These are phyloP conservation scores for Syngnathus floridae DNA, from an alignment of 2,113 vertebrate genomes.

Conservation along the genomic window DNA sequence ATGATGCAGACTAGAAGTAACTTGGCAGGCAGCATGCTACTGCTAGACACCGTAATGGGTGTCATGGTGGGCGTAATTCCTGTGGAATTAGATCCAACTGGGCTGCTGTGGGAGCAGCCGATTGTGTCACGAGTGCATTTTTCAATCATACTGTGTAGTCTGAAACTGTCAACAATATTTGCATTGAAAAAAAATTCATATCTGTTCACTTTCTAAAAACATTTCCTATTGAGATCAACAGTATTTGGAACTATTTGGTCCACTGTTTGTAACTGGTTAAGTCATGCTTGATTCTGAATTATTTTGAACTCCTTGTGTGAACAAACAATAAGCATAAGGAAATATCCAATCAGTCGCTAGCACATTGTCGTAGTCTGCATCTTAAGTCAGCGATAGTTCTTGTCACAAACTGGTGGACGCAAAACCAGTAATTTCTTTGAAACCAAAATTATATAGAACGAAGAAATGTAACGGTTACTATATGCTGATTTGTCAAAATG, in stretches of 20 bases:
- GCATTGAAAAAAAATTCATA: background rate
- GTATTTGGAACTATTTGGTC: no score
- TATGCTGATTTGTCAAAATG: background rate
- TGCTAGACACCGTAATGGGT: conserved; percentile 46
- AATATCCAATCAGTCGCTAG: no score
- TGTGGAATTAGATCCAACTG: conserved; percentile 49
- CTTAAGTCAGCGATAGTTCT: no score
- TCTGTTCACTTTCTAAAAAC: no score
- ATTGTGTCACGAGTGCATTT: conserved; percentile 14
- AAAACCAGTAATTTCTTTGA: background rate
- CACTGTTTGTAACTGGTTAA: no score
- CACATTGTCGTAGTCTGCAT: no score
- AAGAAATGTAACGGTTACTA: background rate
- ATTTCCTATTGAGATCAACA: no score
- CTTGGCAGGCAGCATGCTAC: conserved; percentile 26
- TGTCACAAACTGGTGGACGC: no score
- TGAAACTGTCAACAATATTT: conserved; percentile 16
- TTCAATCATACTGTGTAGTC: background rate
- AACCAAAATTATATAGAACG: background rate
- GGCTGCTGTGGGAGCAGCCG: conserved; percentile 13
- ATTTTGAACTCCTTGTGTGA: no score
- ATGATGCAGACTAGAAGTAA: background rate
- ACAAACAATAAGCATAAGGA: no score
- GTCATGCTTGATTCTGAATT: no score
- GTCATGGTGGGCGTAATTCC: conserved; percentile 61